phyloP scores from a whole-genome alignment of 2,797 vertebrate species.

The Peromyscus eremicus region DNA sequence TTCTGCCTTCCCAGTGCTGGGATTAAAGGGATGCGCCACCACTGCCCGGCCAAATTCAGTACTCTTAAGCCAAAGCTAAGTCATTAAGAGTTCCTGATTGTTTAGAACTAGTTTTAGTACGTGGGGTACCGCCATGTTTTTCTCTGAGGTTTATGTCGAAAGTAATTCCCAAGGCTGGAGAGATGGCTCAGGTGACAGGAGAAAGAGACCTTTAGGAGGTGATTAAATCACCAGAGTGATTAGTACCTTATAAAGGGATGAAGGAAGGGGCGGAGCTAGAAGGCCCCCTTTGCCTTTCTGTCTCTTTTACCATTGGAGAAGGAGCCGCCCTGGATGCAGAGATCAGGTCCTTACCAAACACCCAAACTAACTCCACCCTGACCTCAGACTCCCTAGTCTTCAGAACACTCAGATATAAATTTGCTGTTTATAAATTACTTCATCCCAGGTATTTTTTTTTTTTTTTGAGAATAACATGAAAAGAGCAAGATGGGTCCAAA shows the following conservation, averaged over 20 bases:
- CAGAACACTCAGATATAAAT: background rate
- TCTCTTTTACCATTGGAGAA: background rate
- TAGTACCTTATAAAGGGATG: background rate
- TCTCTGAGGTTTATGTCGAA: background rate
- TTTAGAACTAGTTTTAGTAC: conserved; percentile 54
- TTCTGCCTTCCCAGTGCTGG: background rate
- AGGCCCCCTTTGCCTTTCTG: background rate
- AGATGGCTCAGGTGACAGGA: background rate
- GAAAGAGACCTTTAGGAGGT: background rate
- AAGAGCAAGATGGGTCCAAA: background rate
- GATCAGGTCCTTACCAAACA: background rate
- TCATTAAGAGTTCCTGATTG: background rate
- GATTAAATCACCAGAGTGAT: background rate
- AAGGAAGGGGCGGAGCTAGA: background rate
- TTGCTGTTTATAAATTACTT: background rate
- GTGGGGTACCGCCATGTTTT: background rate
- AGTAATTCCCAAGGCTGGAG: background rate
- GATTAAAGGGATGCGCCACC: background rate
- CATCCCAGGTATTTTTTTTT: background rate
- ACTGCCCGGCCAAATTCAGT: background rate
- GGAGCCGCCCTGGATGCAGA: background rate
- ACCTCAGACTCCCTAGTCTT: background rate
- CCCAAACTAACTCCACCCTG: background rate
- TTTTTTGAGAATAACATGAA: background rate
- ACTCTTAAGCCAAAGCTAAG: conserved; percentile 8